A percentile compares a stretch with the other conserved stretches of the same genome.
Conservation (phyloP, 2,888 invertebrate species). For the Thysanoteuthis rhombus region DNA sequence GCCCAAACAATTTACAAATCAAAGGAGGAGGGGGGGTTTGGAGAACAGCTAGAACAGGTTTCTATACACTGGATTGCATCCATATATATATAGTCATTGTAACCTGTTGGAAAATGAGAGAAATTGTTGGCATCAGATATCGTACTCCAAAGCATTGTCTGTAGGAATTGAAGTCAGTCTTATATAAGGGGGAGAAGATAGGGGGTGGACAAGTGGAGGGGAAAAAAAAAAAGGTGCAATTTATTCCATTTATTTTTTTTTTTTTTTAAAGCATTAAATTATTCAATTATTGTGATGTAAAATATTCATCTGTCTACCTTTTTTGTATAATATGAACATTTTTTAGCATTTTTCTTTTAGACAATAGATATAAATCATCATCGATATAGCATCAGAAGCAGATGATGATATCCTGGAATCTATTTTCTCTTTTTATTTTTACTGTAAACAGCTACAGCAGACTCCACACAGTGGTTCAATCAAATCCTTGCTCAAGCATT, state of each 20-base stretch:
- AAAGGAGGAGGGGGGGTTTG: background rate
- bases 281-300: background rate
- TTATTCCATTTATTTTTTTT: background rate
- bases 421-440: background rate
- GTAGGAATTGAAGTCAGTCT: background rate
- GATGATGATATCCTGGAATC: background rate
- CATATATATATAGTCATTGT: background rate
- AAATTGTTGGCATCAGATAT: constrained; percentile 12
- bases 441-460: background rate
- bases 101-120: background rate
- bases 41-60: background rate
- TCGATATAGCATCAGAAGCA: background rate
- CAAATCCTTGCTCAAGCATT: background rate
- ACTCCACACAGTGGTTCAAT: background rate
- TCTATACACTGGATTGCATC: background rate
- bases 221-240: background rate
- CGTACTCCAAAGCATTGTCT: background rate
- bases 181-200: background rate
- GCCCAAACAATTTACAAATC: background rate
- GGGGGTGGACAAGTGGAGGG: too few species aligned
- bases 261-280: too few species aligned
- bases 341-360: background rate
- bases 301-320: background rate
- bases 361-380: background rate
- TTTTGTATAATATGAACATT: background rate